phyloP scores from a whole-genome alignment of 2,113 vertebrate genomes.

The Nothobranchius kuhntae region DNA sequence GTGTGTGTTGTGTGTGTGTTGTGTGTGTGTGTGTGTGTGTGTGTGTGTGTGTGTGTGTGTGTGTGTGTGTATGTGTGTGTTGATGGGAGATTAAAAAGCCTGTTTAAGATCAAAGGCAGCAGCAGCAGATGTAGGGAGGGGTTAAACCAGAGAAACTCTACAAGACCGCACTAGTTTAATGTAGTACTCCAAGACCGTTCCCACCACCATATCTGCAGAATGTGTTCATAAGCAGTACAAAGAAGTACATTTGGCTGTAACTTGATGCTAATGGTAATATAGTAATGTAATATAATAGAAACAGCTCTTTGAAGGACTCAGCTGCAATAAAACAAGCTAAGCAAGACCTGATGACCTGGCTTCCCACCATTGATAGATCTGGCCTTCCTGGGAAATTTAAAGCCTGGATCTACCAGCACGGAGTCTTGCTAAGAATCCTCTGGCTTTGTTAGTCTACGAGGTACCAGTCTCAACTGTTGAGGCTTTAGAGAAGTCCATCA shows the following conservation, averaged over 20 bases:
- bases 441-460: too few relatives aligned
- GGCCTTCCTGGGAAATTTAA: too few relatives aligned
- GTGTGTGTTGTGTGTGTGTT: neutral
- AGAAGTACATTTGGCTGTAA: neutral
- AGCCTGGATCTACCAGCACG: too few relatives aligned
- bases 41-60: neutral
- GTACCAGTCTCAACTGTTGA: too few relatives aligned
- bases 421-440: too few relatives aligned
- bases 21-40: constrained; percentile 8
- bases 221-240: neutral
- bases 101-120: constrained; percentile 49
- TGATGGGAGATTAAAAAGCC: constrained; percentile 37
- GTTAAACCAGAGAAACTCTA: constrained; percentile 4
- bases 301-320: too few relatives aligned
- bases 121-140: constrained; percentile 3
- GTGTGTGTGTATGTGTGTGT: constrained; percentile 2
- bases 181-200: neutral
- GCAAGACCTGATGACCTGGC: too few relatives aligned
- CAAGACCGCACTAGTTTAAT: neutral
- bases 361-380: too few relatives aligned
- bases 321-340: too few relatives aligned
- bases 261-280: neutral
- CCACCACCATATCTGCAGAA: neutral
- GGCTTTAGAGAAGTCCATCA: too few relatives aligned
- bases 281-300: too few relatives aligned